These are phyloP conservation scores for Lymantria monacha DNA, from an alignment of 2,888 invertebrate species.

Conservation along the genomic window DNA sequence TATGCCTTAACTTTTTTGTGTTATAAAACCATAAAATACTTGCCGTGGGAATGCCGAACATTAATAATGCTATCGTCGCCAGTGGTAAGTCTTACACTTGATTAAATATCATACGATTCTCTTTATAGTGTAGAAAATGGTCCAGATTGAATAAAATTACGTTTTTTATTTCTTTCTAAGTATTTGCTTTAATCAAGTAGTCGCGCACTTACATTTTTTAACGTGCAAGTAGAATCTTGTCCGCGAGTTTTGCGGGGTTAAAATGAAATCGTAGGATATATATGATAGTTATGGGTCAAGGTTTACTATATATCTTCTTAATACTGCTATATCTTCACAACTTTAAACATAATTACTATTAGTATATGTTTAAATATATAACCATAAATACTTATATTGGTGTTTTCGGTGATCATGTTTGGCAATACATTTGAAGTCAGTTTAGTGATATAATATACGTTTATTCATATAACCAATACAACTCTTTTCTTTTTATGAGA, in stretches of 20 bases:
- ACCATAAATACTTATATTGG: too few species aligned
- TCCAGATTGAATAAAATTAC: constrained; percentile 1
- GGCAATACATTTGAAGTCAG: too few species aligned
- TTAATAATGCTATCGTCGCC: constrained; percentile 68
- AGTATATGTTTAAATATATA: too few species aligned
- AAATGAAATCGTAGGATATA: constrained; percentile 4
- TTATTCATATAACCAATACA: too few species aligned
- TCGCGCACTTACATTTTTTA: constrained; percentile 1
- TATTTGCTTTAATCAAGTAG: constrained; percentile 2
- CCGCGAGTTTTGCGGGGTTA: constrained; percentile 8
- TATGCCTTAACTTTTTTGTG: constrained; percentile 74
- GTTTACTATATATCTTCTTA: background rate
- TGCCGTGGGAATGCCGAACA: constrained; percentile 73
- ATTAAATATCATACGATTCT: constrained; percentile 52
- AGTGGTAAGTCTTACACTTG: constrained; percentile 67
- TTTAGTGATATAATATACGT: too few species aligned
- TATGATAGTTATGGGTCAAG: constrained; percentile 2
- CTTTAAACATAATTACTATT: background rate
- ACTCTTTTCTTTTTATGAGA: too few species aligned
- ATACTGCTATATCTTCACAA: background rate
- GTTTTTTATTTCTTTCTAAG: background rate
- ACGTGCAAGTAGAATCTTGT: constrained; percentile 7
- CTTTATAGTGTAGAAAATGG: constrained; percentile 19
- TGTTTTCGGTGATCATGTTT: too few species aligned
- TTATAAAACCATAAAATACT: constrained; percentile 48